These are phyloP conservation scores for Philopotamus ludificatus DNA, from an alignment of 1,140 invertebrate species.

Conservation along the genomic window DNA sequence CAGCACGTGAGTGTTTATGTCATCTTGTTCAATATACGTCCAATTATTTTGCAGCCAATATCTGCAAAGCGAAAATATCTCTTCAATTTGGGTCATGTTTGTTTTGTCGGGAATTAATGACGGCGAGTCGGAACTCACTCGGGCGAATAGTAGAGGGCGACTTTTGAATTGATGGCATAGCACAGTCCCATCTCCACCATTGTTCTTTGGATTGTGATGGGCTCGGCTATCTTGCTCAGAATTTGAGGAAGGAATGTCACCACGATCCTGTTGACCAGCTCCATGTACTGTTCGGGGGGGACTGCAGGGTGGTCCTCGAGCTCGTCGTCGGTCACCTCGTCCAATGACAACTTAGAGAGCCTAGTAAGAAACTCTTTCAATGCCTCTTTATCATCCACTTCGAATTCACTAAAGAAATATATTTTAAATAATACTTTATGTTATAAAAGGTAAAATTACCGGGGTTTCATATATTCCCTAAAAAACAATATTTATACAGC, in stretches of 20 bases:
- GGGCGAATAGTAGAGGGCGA: conserved; percentile 48
- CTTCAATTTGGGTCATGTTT: too few relatives aligned
- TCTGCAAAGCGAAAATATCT: conserved; percentile 12
- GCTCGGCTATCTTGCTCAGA: conserved; percentile 49
- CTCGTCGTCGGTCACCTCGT: conserved; percentile 16
- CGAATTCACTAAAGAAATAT: conserved; percentile 21
- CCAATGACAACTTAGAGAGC: conserved; percentile 12
- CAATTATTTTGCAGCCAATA: conserved; percentile 28
- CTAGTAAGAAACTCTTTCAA: conserved; percentile 22
- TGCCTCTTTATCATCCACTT: conserved; percentile 13
- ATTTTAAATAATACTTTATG: not conserved
- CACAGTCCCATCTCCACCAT: conserved; percentile 66
- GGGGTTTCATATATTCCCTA: not conserved
- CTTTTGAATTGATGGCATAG: conserved; percentile 62
- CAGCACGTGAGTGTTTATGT: conserved; percentile 22
- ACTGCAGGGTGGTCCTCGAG: conserved; percentile 25
- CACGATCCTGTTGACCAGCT: conserved; percentile 24
- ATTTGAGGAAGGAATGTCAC: conserved; percentile 37
- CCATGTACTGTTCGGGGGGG: conserved; percentile 21
- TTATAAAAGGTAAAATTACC: not conserved
- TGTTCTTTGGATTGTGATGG: conserved; percentile 51
- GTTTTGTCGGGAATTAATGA: not conserved
- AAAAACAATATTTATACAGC: not conserved
- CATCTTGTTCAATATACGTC: not conserved
- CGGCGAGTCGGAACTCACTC: conserved; percentile 42